A percentile compares a stretch with the other conserved stretches of the same genome.
These are phyloP conservation scores for Leucoptera coffeella DNA, from an alignment of 2,888 invertebrate genomes.

Conservation along the genomic window DNA sequence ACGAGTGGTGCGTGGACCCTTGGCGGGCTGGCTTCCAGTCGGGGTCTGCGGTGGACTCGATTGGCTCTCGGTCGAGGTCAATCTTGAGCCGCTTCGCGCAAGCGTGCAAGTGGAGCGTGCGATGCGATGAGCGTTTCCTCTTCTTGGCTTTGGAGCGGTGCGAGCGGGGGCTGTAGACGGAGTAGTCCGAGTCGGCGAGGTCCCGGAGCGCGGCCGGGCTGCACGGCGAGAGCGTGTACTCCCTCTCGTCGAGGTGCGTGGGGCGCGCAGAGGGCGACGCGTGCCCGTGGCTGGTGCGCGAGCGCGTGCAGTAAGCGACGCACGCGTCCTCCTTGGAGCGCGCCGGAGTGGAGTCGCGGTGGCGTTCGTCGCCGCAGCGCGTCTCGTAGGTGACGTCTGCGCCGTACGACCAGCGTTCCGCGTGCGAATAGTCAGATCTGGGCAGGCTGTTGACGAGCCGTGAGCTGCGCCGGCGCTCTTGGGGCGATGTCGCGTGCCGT, in stretches of 20 bases:
- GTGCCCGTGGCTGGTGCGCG: constrained; percentile 18
- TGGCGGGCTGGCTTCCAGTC: constrained; percentile 5
- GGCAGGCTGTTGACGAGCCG: constrained; percentile 39
- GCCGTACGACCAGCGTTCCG: constrained; percentile 54
- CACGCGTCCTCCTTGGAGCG: constrained; percentile 26
- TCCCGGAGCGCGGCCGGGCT: constrained; percentile 46
- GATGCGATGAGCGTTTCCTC: constrained; percentile 35
- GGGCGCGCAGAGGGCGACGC: neutral
- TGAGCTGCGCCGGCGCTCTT: constrained; percentile 36
- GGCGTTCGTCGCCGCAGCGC: constrained; percentile 25
- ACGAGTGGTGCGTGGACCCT: constrained; percentile 14
- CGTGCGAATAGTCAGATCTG: constrained; percentile 48
- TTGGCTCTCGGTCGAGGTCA: constrained; percentile 34
- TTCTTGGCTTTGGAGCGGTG: constrained; percentile 37
- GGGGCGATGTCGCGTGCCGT: constrained; percentile 29
- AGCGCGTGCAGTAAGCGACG: constrained; percentile 41
- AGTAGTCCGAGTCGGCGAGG: constrained; percentile 40
- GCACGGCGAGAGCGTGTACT: constrained; percentile 44
- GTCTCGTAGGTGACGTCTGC: constrained; percentile 44
- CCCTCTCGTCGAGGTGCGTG: constrained; percentile 32
- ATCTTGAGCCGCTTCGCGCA: constrained; percentile 48
- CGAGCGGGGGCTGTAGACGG: constrained; percentile 40
- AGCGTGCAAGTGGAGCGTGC: constrained; percentile 30
- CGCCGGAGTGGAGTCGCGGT: constrained; percentile 20
- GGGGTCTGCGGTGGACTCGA: constrained; percentile 17